Evolutionary conservation across 2,888 invertebrate species (phyloP).

Genomic region (Athalia circularis): DNA sequence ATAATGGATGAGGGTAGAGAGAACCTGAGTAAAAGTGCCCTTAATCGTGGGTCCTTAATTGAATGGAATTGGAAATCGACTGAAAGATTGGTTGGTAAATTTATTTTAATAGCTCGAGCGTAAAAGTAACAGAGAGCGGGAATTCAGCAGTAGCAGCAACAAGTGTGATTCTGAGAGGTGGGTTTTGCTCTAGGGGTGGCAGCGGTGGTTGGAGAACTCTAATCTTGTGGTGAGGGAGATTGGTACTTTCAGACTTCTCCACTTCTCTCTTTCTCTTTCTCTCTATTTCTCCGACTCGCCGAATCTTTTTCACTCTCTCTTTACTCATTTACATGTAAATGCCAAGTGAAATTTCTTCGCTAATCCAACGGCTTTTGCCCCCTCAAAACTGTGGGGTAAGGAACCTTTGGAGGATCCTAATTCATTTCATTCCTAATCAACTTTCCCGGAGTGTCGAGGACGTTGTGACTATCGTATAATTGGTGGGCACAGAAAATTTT

Average conservation of each 20-base stretch:
- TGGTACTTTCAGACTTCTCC: constrained; percentile 33
- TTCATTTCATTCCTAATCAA: constrained; percentile 13
- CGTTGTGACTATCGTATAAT: too few species aligned
- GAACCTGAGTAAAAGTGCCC: too few species aligned
- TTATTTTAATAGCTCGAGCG: constrained; percentile 47
- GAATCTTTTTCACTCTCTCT: constrained; percentile 10
- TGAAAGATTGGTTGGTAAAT: constrained; percentile 21
- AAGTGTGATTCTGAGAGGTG: constrained; percentile 68
- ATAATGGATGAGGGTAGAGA: too few species aligned
- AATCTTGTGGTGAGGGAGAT: constrained; percentile 42
- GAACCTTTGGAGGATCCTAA: constrained; percentile 8
- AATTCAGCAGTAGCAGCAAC: constrained; percentile 64
- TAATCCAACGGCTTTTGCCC: constrained; percentile 25
- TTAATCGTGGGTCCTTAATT: constrained; percentile 4
- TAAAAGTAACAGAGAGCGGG: constrained; percentile 57
- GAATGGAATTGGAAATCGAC: constrained; percentile 29
- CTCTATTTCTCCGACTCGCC: background rate
- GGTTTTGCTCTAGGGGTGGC: background rate
- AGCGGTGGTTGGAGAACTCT: constrained; percentile 22
- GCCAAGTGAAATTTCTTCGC: constrained; percentile 31
- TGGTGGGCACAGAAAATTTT: too few species aligned
- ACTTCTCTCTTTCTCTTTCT: background rate
- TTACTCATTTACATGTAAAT: constrained; percentile 35
- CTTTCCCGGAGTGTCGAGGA: background rate
- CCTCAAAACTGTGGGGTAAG: background rate